phyloP scores from a whole-genome alignment of 2,113 vertebrate species.

The Mesitornis unicolor region DNA sequence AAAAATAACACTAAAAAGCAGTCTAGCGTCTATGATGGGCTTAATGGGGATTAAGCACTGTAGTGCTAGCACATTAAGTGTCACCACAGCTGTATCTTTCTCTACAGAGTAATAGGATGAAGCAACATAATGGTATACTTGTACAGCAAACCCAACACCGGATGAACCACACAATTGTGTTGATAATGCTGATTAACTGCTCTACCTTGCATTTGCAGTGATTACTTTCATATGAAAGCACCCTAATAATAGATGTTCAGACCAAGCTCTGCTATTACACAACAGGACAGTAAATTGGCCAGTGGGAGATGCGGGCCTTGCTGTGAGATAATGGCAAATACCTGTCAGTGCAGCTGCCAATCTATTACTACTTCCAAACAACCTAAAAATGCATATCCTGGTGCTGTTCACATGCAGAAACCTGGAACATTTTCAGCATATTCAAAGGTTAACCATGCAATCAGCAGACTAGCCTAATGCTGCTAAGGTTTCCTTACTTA shows the following conservation, averaged over 20 bases:
- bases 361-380: not conserved
- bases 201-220: not conserved
- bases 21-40: fast-evolving
- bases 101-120: not conserved
- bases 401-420: not conserved
- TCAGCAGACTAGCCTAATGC: not conserved
- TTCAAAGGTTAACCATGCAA: not conserved
- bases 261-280: not conserved
- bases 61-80: not conserved
- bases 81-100: not conserved
- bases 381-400: not conserved
- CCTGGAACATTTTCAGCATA: fast-evolving
- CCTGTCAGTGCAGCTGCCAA: not conserved
- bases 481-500: not conserved
- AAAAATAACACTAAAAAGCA: not conserved
- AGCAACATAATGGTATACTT: not conserved
- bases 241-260: constrained; percentile 22
- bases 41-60: not conserved
- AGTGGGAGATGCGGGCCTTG: not conserved
- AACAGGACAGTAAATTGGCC: constrained; percentile 22
- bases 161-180: not conserved
- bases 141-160: not conserved
- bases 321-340: constrained; percentile 10
- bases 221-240: constrained; percentile 33
- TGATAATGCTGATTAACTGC: constrained; percentile 1